Evolutionary conservation across 2,797 vertebrate species (phyloP).

Genomic region (Falco novaeseelandiae): DNA sequence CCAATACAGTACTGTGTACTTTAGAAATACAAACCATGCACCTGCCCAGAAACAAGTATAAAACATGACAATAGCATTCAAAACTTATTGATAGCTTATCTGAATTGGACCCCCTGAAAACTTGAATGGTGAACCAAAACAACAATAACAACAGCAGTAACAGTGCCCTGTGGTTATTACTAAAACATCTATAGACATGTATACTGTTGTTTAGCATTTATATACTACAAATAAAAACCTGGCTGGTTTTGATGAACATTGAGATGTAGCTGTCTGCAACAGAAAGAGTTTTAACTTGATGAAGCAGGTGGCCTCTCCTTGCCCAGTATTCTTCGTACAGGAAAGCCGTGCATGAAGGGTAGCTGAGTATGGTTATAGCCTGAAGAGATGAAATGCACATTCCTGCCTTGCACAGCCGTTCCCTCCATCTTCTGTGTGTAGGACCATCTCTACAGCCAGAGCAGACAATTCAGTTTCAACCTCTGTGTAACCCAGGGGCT

Average conservation of each 20-base stretch:
- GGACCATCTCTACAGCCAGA: neutral
- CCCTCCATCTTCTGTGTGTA: neutral
- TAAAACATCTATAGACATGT: neutral
- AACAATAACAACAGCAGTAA: neutral
- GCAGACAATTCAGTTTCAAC: neutral
- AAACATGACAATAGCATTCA: neutral
- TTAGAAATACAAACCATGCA: neutral
- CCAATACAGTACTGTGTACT: neutral
- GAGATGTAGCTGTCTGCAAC: neutral
- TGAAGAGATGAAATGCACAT: neutral
- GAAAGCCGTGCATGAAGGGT: neutral
- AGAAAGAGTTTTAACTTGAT: neutral
- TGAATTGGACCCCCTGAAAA: neutral
- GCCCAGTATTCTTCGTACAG: neutral
- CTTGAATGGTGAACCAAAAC: neutral
- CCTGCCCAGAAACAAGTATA: neutral
- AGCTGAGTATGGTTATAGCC: neutral
- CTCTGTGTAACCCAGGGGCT: neutral
- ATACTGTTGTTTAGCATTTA: neutral
- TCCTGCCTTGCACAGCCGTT: neutral
- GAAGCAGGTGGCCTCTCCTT: neutral
- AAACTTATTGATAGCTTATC: neutral
- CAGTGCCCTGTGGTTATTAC: neutral
- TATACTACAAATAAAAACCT: neutral
- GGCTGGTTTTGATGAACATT: neutral